These are phyloP conservation scores for Protaetia brevitarsis DNA, from an alignment of 1,140 invertebrate species.

Conservation along the genomic window DNA sequence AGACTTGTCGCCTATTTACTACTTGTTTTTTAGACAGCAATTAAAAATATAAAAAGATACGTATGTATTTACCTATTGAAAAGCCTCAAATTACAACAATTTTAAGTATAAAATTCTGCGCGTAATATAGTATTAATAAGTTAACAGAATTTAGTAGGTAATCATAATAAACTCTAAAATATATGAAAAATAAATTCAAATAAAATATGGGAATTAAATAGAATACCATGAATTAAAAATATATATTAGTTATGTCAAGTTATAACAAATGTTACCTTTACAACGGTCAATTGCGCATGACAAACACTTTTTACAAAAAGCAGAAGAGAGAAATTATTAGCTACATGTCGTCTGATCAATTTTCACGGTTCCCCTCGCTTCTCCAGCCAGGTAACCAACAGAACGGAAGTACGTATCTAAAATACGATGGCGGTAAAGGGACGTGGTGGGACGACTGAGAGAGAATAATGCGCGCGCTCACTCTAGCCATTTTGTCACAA, in stretches of 20 bases:
- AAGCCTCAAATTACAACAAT: too few relatives aligned
- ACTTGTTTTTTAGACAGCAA: too few relatives aligned
- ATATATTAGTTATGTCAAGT: neutral
- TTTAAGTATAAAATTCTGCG: too few relatives aligned
- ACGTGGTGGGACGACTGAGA: conserved; percentile 22
- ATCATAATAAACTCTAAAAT: too few relatives aligned
- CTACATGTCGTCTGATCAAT: conserved; percentile 21
- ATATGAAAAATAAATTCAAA: too few relatives aligned
- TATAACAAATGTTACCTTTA: neutral
- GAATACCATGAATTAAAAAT: too few relatives aligned
- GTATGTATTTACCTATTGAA: too few relatives aligned
- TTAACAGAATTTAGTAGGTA: too few relatives aligned
- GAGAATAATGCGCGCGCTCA: conserved; percentile 39
- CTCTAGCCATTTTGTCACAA: conserved; percentile 47
- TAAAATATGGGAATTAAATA: too few relatives aligned
- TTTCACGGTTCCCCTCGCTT: conserved; percentile 7
- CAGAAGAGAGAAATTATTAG: conserved; percentile 19
- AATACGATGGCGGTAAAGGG: conserved; percentile 7
- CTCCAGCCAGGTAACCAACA: conserved; percentile 16
- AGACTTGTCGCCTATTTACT: too few relatives aligned
- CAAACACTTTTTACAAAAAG: neutral
- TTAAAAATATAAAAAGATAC: too few relatives aligned
- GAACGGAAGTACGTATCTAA: conserved; percentile 27
- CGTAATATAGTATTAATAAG: too few relatives aligned
- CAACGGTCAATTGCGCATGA: neutral